These are phyloP conservation scores for Pyrocoelia pectoralis DNA, from an alignment of 2,888 invertebrate genomes.

Conservation along the genomic window DNA sequence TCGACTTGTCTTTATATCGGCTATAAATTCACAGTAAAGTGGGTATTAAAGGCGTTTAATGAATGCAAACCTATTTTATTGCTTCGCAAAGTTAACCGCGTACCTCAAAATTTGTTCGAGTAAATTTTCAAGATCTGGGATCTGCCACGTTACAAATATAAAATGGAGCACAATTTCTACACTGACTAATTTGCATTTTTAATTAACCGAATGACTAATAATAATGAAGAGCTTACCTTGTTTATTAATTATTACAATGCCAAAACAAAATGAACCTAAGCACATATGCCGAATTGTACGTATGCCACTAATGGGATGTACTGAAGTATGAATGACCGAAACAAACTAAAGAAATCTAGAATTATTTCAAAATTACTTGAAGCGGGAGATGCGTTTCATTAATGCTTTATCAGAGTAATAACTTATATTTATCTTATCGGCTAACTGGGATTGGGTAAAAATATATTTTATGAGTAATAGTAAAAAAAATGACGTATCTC, in stretches of 20 bases:
- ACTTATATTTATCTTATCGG: constrained; percentile 39
- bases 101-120: too few species aligned
- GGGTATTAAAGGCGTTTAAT: constrained; percentile 36
- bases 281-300: background rate
- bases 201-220: too few species aligned
- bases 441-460: constrained; percentile 16
- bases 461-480: constrained; percentile 23
- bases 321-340: constrained; percentile 6
- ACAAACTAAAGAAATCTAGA: constrained; percentile 11
- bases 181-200: too few species aligned
- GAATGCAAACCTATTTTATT: background rate
- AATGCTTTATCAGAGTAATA: constrained; percentile 30
- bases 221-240: too few species aligned
- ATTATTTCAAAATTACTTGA: constrained; percentile 5
- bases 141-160: too few species aligned
- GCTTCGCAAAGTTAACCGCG: background rate
- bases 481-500: constrained; percentile 14
- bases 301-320: constrained; percentile 2
- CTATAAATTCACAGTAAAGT: constrained; percentile 41
- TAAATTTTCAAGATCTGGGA: too few species aligned
- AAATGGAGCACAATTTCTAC: too few species aligned
- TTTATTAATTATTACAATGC: too few species aligned
- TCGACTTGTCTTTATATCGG: constrained; percentile 41
- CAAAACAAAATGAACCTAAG: too few species aligned
- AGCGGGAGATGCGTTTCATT: constrained; percentile 27